These are phyloP conservation scores for Kryptolebias marmoratus DNA, from an alignment of 2,113 vertebrate species.

Conservation along the genomic window DNA sequence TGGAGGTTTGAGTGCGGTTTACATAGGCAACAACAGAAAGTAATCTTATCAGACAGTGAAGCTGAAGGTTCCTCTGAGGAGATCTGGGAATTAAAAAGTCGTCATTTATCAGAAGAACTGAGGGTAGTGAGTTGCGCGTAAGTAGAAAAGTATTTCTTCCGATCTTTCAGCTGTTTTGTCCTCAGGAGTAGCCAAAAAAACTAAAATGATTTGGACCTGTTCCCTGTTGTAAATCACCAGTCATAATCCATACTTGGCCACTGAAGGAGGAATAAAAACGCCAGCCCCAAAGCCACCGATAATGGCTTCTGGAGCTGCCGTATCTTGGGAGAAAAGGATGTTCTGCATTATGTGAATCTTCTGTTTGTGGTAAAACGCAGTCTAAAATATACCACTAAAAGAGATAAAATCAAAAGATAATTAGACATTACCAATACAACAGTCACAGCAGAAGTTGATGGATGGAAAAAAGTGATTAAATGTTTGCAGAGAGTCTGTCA, in stretches of 20 bases:
- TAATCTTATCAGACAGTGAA: neutral
- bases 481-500: conserved; percentile 37
- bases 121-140: neutral
- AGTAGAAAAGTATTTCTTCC: conserved; percentile 13
- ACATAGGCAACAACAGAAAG: neutral
- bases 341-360: conserved; percentile 35
- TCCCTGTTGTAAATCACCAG: conserved; percentile 48
- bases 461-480: conserved; percentile 62
- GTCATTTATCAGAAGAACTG: neutral
- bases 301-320: conserved; percentile 41
- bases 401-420: neutral
- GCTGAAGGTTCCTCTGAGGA: conserved; percentile 5
- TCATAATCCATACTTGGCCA: conserved; percentile 49
- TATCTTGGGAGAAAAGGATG: conserved; percentile 23
- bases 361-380: conserved; percentile 19
- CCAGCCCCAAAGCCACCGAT: conserved; percentile 30
- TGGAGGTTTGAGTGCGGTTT: neutral
- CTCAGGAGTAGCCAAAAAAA: conserved; percentile 31
- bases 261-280: conserved; percentile 46
- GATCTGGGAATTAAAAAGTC: conserved; percentile 22
- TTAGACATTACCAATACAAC: neutral
- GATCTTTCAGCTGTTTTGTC: conserved; percentile 56
- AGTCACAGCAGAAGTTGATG: conserved; percentile 7
- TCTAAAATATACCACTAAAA: conserved; percentile 10
- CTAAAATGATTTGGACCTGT: conserved; percentile 42